These are phyloP conservation scores for Nyctibius bracteatus DNA, from an alignment of 2,113 vertebrate species.

Conservation along the genomic window DNA sequence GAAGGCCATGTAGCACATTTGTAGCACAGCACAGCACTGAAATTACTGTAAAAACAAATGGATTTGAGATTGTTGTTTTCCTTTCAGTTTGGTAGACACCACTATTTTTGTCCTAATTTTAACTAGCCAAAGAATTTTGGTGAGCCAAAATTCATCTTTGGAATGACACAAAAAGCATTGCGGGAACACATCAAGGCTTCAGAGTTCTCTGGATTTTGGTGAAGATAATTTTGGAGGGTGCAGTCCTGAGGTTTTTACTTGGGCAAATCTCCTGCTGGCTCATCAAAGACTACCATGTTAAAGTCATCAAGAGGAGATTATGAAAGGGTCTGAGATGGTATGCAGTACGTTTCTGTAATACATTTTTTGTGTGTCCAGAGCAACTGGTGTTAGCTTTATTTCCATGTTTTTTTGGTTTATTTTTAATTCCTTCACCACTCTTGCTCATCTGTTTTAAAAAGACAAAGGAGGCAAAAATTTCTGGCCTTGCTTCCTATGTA, in stretches of 20 bases:
- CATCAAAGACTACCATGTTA: not conserved
- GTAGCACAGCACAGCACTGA: not conserved
- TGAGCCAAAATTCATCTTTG: conserved; percentile 11
- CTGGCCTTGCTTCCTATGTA: not conserved
- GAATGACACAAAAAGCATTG: not conserved
- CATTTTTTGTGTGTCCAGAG: not conserved
- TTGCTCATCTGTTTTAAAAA: not conserved
- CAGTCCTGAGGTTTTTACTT: conserved; percentile 27
- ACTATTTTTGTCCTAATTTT: conserved; percentile 28
- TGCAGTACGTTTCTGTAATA: not conserved
- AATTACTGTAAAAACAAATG: not conserved
- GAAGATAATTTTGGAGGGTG: conserved; percentile 24
- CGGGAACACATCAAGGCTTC: not conserved
- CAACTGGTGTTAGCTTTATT: not conserved
- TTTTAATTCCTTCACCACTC: not conserved
- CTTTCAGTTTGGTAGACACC: conserved; percentile 9
- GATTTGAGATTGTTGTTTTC: not conserved
- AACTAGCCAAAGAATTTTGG: conserved; percentile 14
- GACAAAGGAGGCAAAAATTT: not conserved
- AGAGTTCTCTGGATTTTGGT: conserved; percentile 21
- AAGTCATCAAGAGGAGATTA: conserved; percentile 27
- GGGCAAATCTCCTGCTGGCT: not conserved
- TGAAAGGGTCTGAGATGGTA: not conserved
- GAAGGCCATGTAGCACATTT: not conserved
- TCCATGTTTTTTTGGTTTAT: not conserved